These are phyloP conservation scores for Chitala chitala DNA, from an alignment of 2,113 vertebrate genomes.

Conservation along the genomic window DNA sequence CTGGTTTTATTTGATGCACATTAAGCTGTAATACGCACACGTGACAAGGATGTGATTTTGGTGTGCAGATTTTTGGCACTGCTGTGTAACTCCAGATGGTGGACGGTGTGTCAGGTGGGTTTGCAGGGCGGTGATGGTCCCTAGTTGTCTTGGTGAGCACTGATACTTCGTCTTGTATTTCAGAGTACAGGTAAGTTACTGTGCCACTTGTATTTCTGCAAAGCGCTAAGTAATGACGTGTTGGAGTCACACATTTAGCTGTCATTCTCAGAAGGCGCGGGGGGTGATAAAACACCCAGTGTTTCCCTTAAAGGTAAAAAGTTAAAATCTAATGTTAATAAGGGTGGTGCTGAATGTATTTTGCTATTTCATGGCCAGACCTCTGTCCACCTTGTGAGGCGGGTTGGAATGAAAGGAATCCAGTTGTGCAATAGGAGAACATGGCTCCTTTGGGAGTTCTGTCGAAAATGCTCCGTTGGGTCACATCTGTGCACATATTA, in stretches of 20 bases:
- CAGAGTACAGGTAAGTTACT: not conserved
- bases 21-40: not conserved
- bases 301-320: no score
- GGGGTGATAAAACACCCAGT: no score
- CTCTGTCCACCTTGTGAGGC: not conserved
- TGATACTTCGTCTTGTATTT: not conserved
- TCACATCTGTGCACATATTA: no score
- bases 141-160: not conserved
- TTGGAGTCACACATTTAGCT: not conserved
- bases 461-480: not conserved
- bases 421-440: not conserved
- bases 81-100: not conserved
- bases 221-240: not conserved
- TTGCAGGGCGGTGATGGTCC: not conserved
- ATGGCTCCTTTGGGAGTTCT: not conserved
- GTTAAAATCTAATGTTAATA: no score
- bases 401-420: constrained; percentile 4
- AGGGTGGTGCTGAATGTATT: not conserved
- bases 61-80: not conserved
- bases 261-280: no score
- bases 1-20: not conserved
- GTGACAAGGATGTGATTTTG: not conserved
- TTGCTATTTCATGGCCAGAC: not conserved
- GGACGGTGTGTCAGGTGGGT: not conserved
- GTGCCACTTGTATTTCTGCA: not conserved